These are phyloP conservation scores for Thereuonema tuberculata DNA, from an alignment of 1,140 invertebrate species.

Conservation along the genomic window DNA sequence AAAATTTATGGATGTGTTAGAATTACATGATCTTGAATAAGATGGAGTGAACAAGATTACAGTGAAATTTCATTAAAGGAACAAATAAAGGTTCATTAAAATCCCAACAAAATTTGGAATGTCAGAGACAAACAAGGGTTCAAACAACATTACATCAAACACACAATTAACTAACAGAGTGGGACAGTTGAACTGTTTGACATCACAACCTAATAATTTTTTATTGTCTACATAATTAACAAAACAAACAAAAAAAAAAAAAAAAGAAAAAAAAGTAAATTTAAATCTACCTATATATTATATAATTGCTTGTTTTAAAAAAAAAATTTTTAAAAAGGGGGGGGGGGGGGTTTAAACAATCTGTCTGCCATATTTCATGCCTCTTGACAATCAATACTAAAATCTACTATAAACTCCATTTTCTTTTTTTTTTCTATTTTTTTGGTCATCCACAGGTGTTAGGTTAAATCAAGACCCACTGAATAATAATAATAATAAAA, in stretches of 20 bases:
- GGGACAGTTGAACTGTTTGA: background rate
- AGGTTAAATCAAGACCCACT: too few species aligned
- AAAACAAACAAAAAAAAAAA: background rate
- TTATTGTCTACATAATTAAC: background rate
- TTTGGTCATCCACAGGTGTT: too few species aligned
- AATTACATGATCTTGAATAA: background rate
- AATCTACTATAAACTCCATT: too few species aligned
- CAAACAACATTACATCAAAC: background rate
- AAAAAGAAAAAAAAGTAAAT: background rate
- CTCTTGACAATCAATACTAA: too few species aligned
- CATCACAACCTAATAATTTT: background rate
- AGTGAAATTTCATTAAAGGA: background rate
- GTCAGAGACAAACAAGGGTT: background rate
- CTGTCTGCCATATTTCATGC: too few species aligned
- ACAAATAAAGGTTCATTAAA: background rate
- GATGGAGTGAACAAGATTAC: slow-evolving; percentile 4
- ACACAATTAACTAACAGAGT: background rate
- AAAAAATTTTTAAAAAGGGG: too few species aligned
- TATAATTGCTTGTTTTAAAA: too few species aligned
- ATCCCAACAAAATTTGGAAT: slow-evolving; percentile 5
- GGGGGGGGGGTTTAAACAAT: too few species aligned
- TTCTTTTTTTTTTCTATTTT: too few species aligned
- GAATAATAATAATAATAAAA: too few species aligned
- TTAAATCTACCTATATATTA: background rate
- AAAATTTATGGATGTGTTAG: background rate